A percentile compares a stretch with the other conserved stretches of the same genome.
These are phyloP conservation scores for Drosophila tsacasi DNA, from an alignment of 1,140 invertebrate species.

Conservation along the genomic window DNA sequence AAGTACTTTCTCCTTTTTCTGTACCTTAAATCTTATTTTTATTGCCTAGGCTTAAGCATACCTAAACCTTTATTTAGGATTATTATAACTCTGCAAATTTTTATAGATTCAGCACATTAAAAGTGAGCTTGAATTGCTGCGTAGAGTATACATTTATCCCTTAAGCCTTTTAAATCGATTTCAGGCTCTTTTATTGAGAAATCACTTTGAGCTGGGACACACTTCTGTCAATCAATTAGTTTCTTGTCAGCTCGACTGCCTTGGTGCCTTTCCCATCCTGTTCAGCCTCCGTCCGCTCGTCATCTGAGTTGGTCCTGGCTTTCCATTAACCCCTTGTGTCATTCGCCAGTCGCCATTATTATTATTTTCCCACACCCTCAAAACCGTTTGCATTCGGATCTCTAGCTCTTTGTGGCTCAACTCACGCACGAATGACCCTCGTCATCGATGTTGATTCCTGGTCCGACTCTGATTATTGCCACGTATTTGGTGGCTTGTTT, in stretches of 20 bases:
- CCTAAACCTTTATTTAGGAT: not conserved
- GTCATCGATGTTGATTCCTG: constrained; percentile 47
- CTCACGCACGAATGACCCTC: constrained; percentile 57
- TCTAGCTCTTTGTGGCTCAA: constrained; percentile 25
- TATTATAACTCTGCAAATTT: not conserved
- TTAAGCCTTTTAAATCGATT: constrained; percentile 8
- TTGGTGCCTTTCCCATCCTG: no score
- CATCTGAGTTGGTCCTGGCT: constrained; percentile 19
- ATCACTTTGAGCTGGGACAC: constrained; percentile 14
- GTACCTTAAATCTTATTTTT: not conserved
- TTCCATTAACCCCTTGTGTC: constrained; percentile 28
- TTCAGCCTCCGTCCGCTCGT: not conserved
- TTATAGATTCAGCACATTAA: no score
- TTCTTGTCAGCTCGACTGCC: constrained; percentile 2
- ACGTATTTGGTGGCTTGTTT: constrained; percentile 27
- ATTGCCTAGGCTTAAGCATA: not conserved
- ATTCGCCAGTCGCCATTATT: constrained; percentile 1
- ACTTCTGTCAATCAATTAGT: constrained; percentile 42
- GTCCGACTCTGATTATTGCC: constrained; percentile 14
- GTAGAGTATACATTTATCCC: not conserved
- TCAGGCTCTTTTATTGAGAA: constrained; percentile 3
- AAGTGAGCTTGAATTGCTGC: not conserved
- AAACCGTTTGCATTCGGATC: constrained; percentile 45
- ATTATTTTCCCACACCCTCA: constrained; percentile 17
- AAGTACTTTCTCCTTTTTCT: not conserved